Conservation (phyloP, 2,888 invertebrate genomes). For the Drosophila pegasa region DNA sequence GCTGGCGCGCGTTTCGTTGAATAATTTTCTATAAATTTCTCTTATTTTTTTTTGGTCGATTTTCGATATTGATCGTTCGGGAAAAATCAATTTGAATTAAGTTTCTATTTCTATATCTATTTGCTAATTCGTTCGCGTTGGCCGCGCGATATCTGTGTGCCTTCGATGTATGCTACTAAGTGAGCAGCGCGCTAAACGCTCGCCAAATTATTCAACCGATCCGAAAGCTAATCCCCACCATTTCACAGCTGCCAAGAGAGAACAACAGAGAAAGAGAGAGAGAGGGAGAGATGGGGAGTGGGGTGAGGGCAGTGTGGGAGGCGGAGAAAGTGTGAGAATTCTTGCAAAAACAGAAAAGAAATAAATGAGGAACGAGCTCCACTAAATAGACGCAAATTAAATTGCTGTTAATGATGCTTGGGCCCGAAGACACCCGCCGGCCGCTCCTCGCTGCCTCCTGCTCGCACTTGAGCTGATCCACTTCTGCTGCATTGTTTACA, state of each 20-base stretch:
- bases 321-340: conserved; percentile 5
- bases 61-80: conserved; percentile 40
- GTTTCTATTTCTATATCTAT: conserved; percentile 68
- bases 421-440: conserved; percentile 13
- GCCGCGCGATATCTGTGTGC: conserved; percentile 77
- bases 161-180: conserved; percentile 80
- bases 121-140: conserved; percentile 73
- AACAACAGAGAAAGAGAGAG: not conserved
- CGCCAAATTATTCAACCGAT: conserved; percentile 53
- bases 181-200: conserved; percentile 58
- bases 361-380: conserved; percentile 40
- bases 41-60: conserved; percentile 21
- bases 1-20: conserved; percentile 67
- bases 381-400: conserved; percentile 57
- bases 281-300: not conserved
- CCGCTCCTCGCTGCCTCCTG: not conserved
- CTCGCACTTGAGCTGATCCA: not conserved
- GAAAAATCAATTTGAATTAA: conserved; percentile 46
- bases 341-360: conserved; percentile 42
- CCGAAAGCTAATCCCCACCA: conserved; percentile 47
- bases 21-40: conserved; percentile 16
- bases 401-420: conserved; percentile 64
- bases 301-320: not conserved
- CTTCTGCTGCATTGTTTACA: conserved; percentile 70
- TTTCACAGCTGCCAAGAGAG: not conserved